Base-by-base conservation (phyloP, 2,888 invertebrate species). In the Drosophila ustulata region DNA sequence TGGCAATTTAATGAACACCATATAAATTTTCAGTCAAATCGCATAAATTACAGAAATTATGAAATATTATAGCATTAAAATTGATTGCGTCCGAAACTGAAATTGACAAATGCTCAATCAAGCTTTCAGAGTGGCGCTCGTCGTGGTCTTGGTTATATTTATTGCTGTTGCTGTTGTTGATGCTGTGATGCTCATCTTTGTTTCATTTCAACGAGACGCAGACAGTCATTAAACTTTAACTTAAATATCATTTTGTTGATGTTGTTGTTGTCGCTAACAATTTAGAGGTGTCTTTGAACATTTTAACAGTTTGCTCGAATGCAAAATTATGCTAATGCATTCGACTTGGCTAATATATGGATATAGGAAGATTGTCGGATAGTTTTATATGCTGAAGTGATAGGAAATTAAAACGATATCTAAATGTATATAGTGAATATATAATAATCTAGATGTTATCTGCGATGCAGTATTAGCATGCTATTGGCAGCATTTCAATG, bases 91-190 rank as follows among this genome's bases (percentile, higher is more conserved):
- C 43, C 55, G 55, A 55, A 65, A 76, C 67, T 41, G 47, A 67
- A 56, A 71, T 63, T 65, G 70, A 69, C 72, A 79, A 82, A 69
- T 57, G 66, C 65, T 66, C 46, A 69, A 81, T 81, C 78, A 81
- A 75, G 55, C 69, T 61, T 39, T 39, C 11, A 30, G 52, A 50
- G 18, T 41, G 13, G 28, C 55, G 45, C 25, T 26, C n/a, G 7
- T 45, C 23, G 23, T 23, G n/a, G n/a, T 11, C 28, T 9, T 26
- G 26, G 37, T 52, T 8, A 9, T 25, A 37, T 23, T 13, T 52
- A 26, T 26, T 41, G 9, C 3, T 39, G 32, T 9, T 18, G 18
- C 18, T 18, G 18, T 3, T 45, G 37, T 25, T 50, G 46, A 23
- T 55, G 52, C 37, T 37, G 8, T 45, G 18, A 18, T 18, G 49